A percentile compares a stretch with the other conserved stretches of the same genome.
Conservation (phyloP, 1,140 invertebrate genomes). For the Saxidomus purpurata region DNA sequence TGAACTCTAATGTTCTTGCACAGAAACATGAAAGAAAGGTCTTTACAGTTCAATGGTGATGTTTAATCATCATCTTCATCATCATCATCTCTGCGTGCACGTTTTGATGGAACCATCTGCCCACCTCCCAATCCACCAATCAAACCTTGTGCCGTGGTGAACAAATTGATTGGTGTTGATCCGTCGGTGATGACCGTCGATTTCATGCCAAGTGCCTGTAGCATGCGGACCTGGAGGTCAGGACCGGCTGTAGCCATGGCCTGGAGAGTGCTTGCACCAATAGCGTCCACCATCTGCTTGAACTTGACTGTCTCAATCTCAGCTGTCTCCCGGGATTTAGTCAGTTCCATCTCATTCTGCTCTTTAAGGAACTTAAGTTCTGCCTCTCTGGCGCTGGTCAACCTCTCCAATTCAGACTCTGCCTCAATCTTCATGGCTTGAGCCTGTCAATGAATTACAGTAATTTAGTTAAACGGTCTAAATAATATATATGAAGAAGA, state of each 20-base stretch:
- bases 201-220: slow-evolving; percentile 87
- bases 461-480: no score
- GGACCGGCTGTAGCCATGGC: slow-evolving; percentile 87
- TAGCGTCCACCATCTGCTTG: slow-evolving; percentile 86
- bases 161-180: slow-evolving; percentile 87
- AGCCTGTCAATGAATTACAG: slow-evolving; percentile 74
- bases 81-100: slow-evolving; percentile 54
- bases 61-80: slow-evolving; percentile 70
- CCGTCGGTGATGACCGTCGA: slow-evolving; percentile 88
- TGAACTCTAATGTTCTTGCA: not conserved
- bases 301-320: slow-evolving; percentile 87
- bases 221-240: slow-evolving; percentile 87
- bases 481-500: no score
- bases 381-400: slow-evolving; percentile 86
- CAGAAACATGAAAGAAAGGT: no score
- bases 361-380: slow-evolving; percentile 86
- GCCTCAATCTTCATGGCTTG: slow-evolving; percentile 88
- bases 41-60: not conserved
- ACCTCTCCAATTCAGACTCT: slow-evolving; percentile 86
- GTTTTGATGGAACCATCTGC: slow-evolving; percentile 70
- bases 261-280: slow-evolving; percentile 87
- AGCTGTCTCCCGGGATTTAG: slow-evolving; percentile 84
- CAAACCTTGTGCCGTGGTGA: slow-evolving; percentile 87
- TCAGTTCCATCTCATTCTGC: slow-evolving; percentile 87
- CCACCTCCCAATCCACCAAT: slow-evolving; percentile 80